Evolutionary conservation across 1,140 invertebrate species (phyloP), one percentile per base, ranked within the genome.

Genomic region (Steinernema khuongi): DNA sequence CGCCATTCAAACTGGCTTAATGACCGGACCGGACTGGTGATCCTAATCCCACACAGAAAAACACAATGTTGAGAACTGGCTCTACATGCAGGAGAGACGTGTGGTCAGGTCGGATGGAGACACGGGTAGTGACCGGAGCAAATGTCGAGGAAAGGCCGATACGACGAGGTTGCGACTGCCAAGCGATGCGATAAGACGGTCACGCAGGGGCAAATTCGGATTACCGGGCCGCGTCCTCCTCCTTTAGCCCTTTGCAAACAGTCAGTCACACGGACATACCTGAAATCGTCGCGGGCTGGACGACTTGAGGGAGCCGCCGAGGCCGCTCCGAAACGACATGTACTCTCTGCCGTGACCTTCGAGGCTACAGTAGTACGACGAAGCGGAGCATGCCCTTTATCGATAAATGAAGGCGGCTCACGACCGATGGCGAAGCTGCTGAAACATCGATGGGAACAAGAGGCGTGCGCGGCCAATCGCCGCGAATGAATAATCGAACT

Each of bases 221-320:
- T 60, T 60, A 60, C 50, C 50, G 50, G 50, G 14, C 50, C 50
- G 50, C 50, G 50, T n/a, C 36, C 50, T 60, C 50, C 50, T 60
- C 50, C 50, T 60, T 41, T 60, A 60, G 50, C 50, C 50, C 11
- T 60, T 60, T 60, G 50, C 50, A 60, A 60, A 60, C 19, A 60
- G 22, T 11, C 50, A 41, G 50, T 60, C 22, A 60, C 50, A 60
- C 50, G 50, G 7, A 60, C 50, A 17, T 60, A 60, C 50, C 50
- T 60, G 50, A 60, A 60, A 60, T 60, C 50, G 50, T 60, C 50
- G 50, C 50, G 50, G 50, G 19, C 11, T 17, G 14, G 50, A 14
- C 50, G 50, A 60, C 50, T 26, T 60, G 50, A 26, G 14, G 50
- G 50, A 60, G 50, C 50, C 50, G 50, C 50, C 50, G 50, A 60